Base-by-base conservation (phyloP, 2,888 invertebrate genomes). In the Clanis bilineata region DNA sequence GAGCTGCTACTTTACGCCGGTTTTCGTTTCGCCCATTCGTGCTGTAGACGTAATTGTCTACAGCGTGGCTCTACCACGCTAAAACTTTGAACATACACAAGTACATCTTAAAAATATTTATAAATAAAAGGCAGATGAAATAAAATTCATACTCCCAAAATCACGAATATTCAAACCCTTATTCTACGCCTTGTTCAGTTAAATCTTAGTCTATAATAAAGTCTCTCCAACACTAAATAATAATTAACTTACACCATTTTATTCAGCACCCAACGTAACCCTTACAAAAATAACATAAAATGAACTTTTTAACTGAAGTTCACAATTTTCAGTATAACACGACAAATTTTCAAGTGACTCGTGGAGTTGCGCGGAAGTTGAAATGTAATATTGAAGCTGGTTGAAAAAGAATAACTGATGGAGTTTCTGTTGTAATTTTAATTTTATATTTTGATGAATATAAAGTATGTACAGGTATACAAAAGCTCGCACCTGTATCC, bases 321-420 rank as follows among this genome's bases (percentile, higher is more conserved):
- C 21, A 10, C 10, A 51, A 51, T 51, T 51, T 45, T 51, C 32
- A 32, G 28, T 51, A 18, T 51, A 47, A 47, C 47, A 47, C 28
- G 51, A 32, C 7, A 41, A 41, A 28, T 32, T 51, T 32, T 32
- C 32, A 28, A 51, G 51, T 18, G 51, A 32, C 51, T 51, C 51
- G 28, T 18, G 32, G 22, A 44, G 32, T 32, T 51, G 6, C 3
- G 22, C 15, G 51, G 51, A 32, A 51, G 32, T 32, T 51, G 15
- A 32, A 51, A 45, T 18, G 51, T 4, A 10, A 51, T 51, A 51
- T 51, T 32, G 18, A 51, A 18, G 15, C 32, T 18, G 21, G 32
- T 51, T 51, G n/a, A 1, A 18, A 41, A 51, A 21, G 28, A 47
- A 28, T 28, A 10, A 5, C 12, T 12, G n/a, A n/a, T 23, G 25